These are phyloP conservation scores for Neotoxoptera formosana DNA, from an alignment of 1,140 invertebrate species.

Conservation along the genomic window DNA sequence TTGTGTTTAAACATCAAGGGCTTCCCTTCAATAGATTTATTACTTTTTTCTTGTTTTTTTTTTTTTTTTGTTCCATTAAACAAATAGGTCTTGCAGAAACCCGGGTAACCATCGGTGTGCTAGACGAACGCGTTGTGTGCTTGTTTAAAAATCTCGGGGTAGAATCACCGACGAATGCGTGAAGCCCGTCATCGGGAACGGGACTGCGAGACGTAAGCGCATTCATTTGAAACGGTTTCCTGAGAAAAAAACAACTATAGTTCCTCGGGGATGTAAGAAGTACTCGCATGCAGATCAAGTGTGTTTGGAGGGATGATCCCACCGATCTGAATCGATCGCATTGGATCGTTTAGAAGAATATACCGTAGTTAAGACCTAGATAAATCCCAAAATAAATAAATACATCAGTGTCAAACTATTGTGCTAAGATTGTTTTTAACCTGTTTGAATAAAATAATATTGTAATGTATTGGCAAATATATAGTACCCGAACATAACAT, in stretches of 20 bases:
- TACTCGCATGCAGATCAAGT: neutral
- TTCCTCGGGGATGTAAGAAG: neutral
- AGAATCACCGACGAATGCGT: neutral
- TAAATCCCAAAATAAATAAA: neutral
- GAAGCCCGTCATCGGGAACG: neutral
- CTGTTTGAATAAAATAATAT: neutral
- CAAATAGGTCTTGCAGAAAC: slow-evolving; percentile 14
- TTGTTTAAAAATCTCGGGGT: neutral
- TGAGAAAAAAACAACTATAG: neutral
- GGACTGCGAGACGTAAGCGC: neutral
- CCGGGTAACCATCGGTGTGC: neutral
- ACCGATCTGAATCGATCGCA: neutral
- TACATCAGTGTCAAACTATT: neutral
- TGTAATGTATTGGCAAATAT: neutral
- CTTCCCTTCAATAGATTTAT: slow-evolving; percentile 28
- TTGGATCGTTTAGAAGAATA: neutral
- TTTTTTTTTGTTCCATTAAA: slow-evolving; percentile 1
- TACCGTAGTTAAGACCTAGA: neutral
- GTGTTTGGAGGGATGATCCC: neutral
- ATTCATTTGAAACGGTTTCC: neutral
- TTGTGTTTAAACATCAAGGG: neutral
- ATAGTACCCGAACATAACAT: neutral
- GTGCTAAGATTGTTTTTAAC: neutral
- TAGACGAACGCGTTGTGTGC: neutral
- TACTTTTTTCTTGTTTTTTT: neutral